A percentile compares a stretch with the other conserved stretches of the same genome.
Evolutionary conservation across 2,888 invertebrate species (phyloP).

Genomic region (Arenicola marina): DNA sequence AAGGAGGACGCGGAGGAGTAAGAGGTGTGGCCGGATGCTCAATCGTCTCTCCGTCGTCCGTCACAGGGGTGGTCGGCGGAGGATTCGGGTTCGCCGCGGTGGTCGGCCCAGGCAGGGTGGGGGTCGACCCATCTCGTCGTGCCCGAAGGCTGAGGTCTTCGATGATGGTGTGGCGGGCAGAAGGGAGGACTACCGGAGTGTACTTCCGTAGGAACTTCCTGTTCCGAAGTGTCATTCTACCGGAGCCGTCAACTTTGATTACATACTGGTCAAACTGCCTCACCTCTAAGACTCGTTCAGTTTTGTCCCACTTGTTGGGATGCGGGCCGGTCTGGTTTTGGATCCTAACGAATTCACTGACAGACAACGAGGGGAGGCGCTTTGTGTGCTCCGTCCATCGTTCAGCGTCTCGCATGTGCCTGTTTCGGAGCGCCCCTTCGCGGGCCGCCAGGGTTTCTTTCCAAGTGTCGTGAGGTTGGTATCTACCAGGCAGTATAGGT

Average conservation of each 20-base stretch:
- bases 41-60: too few relatives aligned
- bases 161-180: slow-evolving; percentile 5
- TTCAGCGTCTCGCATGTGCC: slow-evolving; percentile 34
- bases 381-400: slow-evolving; percentile 32
- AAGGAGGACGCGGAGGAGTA: too few relatives aligned
- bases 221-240: slow-evolving; percentile 26
- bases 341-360: slow-evolving; percentile 33
- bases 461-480: slow-evolving; percentile 22
- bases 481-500: slow-evolving; percentile 21
- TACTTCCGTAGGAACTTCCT: slow-evolving; percentile 28
- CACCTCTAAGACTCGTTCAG: slow-evolving; percentile 36
- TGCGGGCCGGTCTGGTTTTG: slow-evolving; percentile 37
- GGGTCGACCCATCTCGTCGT: too few relatives aligned
- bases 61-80: too few relatives aligned
- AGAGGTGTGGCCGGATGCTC: too few relatives aligned
- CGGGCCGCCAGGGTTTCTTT: slow-evolving; percentile 21
- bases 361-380: slow-evolving; percentile 20
- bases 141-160: too few relatives aligned
- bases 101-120: too few relatives aligned
- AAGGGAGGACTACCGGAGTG: slow-evolving; percentile 9
- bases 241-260: slow-evolving; percentile 29
- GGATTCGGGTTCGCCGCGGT: too few relatives aligned
- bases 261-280: slow-evolving; percentile 32
- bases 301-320: slow-evolving; percentile 41
- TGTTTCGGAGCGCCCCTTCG: slow-evolving; percentile 35